phyloP scores from a whole-genome alignment of 2,797 vertebrate genomes.

The Amniataba percoides region DNA sequence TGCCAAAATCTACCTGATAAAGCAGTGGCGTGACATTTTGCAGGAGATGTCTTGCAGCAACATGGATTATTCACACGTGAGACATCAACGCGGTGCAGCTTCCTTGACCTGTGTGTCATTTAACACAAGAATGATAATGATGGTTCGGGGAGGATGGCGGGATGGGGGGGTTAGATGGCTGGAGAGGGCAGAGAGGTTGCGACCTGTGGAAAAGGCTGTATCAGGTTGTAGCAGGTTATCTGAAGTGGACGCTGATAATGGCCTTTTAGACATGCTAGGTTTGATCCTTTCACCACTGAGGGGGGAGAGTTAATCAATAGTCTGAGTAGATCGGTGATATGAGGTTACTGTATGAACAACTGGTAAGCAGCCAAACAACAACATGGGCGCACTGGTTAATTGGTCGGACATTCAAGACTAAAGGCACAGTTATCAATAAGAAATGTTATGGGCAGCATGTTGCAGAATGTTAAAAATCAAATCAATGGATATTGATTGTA shows the following conservation, averaged over 20 bases:
- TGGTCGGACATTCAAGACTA: constrained; percentile 74
- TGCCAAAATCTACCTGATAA: constrained; percentile 22
- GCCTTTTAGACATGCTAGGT: constrained; percentile 84
- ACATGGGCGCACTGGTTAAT: constrained; percentile 78
- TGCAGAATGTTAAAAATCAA: constrained; percentile 32
- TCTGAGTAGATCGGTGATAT: constrained; percentile 80
- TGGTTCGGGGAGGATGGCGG: constrained; percentile 11
- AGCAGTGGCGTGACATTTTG: constrained; percentile 54
- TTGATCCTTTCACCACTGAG: constrained; percentile 80
- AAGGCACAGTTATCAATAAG: constrained; percentile 70
- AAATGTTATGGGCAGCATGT: constrained; percentile 50
- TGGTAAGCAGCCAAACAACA: constrained; percentile 64
- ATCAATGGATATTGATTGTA: constrained; percentile 62
- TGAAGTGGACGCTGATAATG: constrained; percentile 86
- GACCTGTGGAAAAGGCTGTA: constrained; percentile 80
- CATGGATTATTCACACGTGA: constrained; percentile 70
- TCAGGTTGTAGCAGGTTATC: constrained; percentile 86
- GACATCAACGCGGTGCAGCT: constrained; percentile 63
- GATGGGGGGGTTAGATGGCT: constrained; percentile 53
- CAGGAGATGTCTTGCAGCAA: constrained; percentile 20
- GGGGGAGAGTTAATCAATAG: constrained; percentile 85
- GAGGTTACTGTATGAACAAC: constrained; percentile 83
- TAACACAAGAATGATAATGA: constrained; percentile 75
- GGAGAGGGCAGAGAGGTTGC: constrained; percentile 76
- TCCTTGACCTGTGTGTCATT: constrained; percentile 76